phyloP scores from a whole-genome alignment of 1,140 invertebrate species.

The Apis florea region DNA sequence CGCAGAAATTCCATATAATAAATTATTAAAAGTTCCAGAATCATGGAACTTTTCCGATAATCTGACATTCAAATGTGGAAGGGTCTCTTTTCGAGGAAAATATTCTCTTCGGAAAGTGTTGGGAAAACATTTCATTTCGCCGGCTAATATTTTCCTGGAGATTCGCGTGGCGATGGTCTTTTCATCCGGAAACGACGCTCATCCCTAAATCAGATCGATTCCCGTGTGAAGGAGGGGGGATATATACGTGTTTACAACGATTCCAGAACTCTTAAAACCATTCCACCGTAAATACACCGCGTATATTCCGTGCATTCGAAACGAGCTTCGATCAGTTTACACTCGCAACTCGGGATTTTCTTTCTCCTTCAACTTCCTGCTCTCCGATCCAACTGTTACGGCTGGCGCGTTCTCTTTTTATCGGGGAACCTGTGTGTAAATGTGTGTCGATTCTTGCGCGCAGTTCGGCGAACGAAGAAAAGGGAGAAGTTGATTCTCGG shows the following conservation, averaged over 20 bases:
- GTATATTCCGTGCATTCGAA: slow-evolving; percentile 1
- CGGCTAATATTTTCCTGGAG: too few species aligned
- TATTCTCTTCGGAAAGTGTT: too few species aligned
- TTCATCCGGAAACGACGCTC: slow-evolving; percentile 3
- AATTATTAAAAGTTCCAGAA: too few species aligned
- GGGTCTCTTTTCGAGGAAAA: too few species aligned
- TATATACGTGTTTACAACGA: slow-evolving; percentile 50
- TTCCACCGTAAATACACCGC: not conserved
- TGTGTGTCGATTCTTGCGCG: not conserved
- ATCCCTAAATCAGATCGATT: slow-evolving; percentile 33
- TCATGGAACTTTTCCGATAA: too few species aligned
- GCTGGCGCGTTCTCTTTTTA: not conserved
- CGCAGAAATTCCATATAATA: too few species aligned
- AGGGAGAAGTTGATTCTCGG: too few species aligned
- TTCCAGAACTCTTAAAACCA: not conserved
- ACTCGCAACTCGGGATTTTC: not conserved
- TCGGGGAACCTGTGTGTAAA: not conserved
- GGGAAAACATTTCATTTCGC: not conserved
- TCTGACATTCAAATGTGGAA: too few species aligned
- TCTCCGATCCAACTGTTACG: not conserved
- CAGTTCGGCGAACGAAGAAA: too few species aligned
- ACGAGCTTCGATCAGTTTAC: slow-evolving; percentile 18
- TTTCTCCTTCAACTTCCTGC: too few species aligned
- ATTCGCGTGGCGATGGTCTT: not conserved
- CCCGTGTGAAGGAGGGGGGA: slow-evolving; percentile 8